A percentile compares a stretch with the other conserved stretches of the same genome.
Evolutionary conservation across 2,888 invertebrate species (phyloP).

Genomic region (Cryptops parisi): DNA sequence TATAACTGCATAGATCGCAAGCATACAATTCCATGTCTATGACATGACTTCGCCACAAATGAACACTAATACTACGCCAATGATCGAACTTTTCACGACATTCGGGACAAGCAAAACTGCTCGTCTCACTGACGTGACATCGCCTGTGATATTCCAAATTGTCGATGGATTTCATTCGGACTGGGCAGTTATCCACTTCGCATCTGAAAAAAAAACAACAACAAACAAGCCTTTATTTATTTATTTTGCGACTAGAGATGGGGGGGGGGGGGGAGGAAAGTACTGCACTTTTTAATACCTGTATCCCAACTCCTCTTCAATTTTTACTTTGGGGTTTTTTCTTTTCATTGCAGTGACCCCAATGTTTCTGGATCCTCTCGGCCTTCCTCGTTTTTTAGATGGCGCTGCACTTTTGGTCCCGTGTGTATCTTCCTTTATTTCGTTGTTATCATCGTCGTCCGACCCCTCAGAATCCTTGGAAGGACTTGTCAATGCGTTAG

Average conservation of each 20-base stretch:
- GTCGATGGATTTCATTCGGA: conserved; percentile 41
- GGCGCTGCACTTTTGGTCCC: not conserved
- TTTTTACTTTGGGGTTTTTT: conserved; percentile 12
- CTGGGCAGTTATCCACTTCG: conserved; percentile 40
- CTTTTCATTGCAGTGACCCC: conserved; percentile 11
- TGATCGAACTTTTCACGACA: conserved; percentile 42
- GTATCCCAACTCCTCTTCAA: conserved; percentile 10
- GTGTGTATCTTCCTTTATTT: not conserved
- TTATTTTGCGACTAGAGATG: too few species aligned
- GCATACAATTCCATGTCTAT: conserved; percentile 64
- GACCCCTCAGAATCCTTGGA: not conserved
- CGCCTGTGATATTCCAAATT: conserved; percentile 49
- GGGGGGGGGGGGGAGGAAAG: too few species aligned
- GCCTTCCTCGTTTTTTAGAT: conserved; percentile 14
- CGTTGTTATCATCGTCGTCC: not conserved
- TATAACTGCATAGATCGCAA: conserved; percentile 59
- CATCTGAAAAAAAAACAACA: conserved; percentile 32
- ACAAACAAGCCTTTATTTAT: not conserved
- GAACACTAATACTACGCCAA: conserved; percentile 56
- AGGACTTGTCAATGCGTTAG: not conserved
- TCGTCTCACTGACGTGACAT: conserved; percentile 38
- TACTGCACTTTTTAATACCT: not conserved
- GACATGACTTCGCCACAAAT: conserved; percentile 59
- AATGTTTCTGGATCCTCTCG: conserved; percentile 15
- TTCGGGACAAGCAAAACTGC: conserved; percentile 46